A percentile compares a stretch with the other conserved stretches of the same genome.
phyloP scores from a whole-genome alignment of 2,888 invertebrate genomes.

The Gibbula magus region DNA sequence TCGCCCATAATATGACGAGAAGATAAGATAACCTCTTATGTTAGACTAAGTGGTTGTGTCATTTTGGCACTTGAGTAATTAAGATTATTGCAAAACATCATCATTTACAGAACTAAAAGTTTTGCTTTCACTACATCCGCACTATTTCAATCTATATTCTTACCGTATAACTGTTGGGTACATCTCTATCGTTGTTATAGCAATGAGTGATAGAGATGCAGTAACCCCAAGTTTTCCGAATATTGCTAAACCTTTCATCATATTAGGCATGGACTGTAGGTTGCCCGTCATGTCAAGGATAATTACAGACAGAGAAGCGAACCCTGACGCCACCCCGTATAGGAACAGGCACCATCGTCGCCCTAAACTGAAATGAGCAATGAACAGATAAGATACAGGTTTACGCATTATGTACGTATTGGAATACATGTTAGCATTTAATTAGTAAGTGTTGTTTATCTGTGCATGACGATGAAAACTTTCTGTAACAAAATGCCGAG shows the following conservation, averaged over 20 bases:
- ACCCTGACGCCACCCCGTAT: conserved; percentile 64
- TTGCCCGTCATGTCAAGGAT: conserved; percentile 63
- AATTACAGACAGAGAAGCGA: conserved; percentile 60
- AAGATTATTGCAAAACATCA: too few relatives aligned
- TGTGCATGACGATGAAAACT: too few relatives aligned
- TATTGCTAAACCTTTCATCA: conserved; percentile 58
- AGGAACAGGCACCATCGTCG: conserved; percentile 66
- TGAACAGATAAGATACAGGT: not conserved
- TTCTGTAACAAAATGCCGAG: too few relatives aligned
- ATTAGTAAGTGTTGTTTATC: not conserved
- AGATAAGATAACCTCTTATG: too few relatives aligned
- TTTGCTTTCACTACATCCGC: too few relatives aligned
- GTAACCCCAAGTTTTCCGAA: conserved; percentile 66
- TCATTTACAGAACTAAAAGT: too few relatives aligned
- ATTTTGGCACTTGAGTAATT: too few relatives aligned
- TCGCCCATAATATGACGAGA: too few relatives aligned
- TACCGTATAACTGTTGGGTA: conserved; percentile 66
- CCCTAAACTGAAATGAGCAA: conserved; percentile 51
- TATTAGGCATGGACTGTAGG: conserved; percentile 52
- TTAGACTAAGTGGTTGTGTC: too few relatives aligned
- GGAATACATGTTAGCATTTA: not conserved
- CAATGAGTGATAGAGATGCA: conserved; percentile 56
- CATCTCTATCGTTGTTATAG: conserved; percentile 58
- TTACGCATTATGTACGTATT: not conserved
- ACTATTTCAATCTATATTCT: not conserved